Conservation (phyloP, 2,888 invertebrate species). For the Lacanobia oleracea region DNA sequence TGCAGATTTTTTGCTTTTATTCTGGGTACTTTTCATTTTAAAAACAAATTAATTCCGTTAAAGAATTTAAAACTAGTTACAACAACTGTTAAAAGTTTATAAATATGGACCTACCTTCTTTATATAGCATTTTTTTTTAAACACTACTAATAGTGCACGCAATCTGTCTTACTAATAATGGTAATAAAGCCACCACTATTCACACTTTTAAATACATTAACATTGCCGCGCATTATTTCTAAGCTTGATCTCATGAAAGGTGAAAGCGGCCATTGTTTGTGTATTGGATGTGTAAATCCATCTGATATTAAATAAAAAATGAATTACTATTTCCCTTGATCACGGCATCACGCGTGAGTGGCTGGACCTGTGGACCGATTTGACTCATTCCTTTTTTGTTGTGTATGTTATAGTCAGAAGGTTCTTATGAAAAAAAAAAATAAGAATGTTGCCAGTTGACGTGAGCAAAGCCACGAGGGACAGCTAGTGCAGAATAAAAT, state of each 20-base stretch:
- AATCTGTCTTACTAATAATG: conserved; percentile 16
- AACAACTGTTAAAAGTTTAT: background rate
- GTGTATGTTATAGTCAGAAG: too few species aligned
- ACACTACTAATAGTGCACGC: conserved; percentile 17
- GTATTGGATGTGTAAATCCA: background rate
- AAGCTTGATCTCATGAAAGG: background rate
- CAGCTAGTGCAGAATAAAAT: background rate
- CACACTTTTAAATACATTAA: background rate
- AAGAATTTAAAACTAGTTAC: background rate
- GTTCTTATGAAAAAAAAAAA: too few species aligned
- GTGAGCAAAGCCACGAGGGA: too few species aligned
- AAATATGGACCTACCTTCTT: conserved; percentile 4
- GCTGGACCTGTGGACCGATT: too few species aligned
- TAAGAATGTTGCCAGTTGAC: too few species aligned
- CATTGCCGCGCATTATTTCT: background rate
- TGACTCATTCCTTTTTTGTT: too few species aligned
- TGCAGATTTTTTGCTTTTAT: background rate
- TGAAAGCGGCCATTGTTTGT: background rate
- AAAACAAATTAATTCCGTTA: background rate
- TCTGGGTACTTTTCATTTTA: background rate
- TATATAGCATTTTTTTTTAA: conserved; percentile 9
- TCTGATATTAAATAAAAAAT: background rate
- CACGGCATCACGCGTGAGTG: too few species aligned
- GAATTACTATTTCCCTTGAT: too few species aligned
- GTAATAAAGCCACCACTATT: background rate